Percentiles rank a stretch among this genome's conserved stretches.
phyloP scores from a whole-genome alignment of 2,113 vertebrate species.

The Solenodon paradoxus region DNA sequence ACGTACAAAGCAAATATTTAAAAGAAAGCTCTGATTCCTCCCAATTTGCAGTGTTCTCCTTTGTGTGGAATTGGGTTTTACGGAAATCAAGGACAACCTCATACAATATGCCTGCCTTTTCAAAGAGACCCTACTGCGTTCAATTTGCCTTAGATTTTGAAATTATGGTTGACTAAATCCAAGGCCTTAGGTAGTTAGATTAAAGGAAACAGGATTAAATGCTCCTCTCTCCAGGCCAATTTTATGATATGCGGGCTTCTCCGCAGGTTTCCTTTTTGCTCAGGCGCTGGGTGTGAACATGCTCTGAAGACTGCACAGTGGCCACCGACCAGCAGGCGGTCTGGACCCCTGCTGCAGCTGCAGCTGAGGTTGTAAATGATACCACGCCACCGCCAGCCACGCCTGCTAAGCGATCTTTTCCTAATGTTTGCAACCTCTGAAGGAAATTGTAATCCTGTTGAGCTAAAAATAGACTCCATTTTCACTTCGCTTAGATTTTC shows the following conservation, averaged over 20 bases:
- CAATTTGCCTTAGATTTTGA: constrained; percentile 1
- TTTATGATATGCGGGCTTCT: background rate
- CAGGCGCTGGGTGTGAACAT: background rate
- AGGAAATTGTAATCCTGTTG: background rate
- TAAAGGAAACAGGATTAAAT: constrained; percentile 30
- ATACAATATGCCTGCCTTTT: background rate
- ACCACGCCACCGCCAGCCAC: background rate
- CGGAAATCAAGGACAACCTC: background rate
- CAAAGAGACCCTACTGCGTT: constrained; percentile 6
- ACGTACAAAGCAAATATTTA: background rate
- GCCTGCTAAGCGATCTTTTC: background rate
- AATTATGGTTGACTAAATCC: background rate
- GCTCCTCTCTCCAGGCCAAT: background rate
- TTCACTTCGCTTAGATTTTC: background rate
- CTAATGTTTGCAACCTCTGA: background rate
- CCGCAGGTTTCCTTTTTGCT: background rate
- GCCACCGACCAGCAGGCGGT: background rate
- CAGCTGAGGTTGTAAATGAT: background rate
- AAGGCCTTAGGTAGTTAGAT: background rate
- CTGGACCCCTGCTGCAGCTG: background rate
- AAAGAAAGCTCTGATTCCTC: background rate
- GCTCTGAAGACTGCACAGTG: background rate
- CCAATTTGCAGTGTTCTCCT: background rate
- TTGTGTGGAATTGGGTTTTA: background rate
- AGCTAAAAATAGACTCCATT: background rate